phyloP scores from a whole-genome alignment of 2,797 vertebrate genomes.

The Pristis pectinata region DNA sequence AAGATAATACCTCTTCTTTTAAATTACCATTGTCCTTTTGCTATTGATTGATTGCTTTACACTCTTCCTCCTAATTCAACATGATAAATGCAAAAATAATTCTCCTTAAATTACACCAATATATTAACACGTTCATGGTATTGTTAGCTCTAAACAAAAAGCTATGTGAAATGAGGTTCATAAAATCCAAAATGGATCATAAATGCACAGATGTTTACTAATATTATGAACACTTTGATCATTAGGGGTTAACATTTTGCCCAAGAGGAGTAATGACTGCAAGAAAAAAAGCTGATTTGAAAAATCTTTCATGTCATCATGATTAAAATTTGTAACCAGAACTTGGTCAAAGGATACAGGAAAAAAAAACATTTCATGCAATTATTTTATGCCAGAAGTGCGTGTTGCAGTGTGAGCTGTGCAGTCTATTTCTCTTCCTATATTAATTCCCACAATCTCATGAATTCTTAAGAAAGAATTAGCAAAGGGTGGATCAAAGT shows the following conservation, averaged over 20 bases:
- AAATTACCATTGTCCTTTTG: too few relatives aligned
- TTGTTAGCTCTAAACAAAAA: not conserved
- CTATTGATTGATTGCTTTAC: not conserved
- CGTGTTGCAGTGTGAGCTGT: constrained; percentile 24
- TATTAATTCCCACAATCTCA: constrained; percentile 40
- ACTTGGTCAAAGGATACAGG: not conserved
- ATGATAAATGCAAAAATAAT: not conserved
- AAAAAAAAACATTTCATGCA: not conserved
- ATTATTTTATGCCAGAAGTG: not conserved
- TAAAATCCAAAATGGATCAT: not conserved
- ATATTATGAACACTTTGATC: not conserved
- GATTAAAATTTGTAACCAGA: constrained; percentile 22
- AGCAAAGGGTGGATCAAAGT: constrained; percentile 64
- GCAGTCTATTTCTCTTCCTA: constrained; percentile 26
- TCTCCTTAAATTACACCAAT: not conserved
- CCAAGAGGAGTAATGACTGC: not conserved
- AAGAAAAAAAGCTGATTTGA: not conserved
- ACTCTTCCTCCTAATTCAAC: not conserved
- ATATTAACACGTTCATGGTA: not conserved
- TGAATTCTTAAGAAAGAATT: constrained; percentile 59
- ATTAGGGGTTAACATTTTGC: constrained; percentile 22
- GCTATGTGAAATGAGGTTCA: not conserved
- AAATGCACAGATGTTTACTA: not conserved
- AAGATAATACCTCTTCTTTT: not conserved
- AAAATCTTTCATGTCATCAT: constrained; percentile 7